phyloP scores from a whole-genome alignment of 2,888 invertebrate species.

The Nomada ruficornis region DNA sequence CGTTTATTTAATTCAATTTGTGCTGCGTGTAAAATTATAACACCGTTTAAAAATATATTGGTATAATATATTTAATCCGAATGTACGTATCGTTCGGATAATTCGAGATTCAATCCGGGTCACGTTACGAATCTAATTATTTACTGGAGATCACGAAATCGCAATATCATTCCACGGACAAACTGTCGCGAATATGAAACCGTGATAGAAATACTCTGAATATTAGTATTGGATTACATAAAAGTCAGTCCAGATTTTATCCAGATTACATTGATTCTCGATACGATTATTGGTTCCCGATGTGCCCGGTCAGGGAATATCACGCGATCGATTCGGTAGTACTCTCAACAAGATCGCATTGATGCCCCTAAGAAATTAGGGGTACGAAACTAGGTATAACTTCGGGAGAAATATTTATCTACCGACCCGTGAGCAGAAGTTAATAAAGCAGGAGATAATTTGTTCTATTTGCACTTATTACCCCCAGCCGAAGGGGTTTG shows the following conservation, averaged over 20 bases:
- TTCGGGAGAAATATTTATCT: not conserved
- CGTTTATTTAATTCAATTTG: too few species aligned
- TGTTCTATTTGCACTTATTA: too few species aligned
- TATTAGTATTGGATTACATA: slow-evolving; percentile 42
- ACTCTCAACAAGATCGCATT: not conserved
- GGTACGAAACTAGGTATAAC: not conserved
- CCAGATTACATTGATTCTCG: slow-evolving; percentile 15
- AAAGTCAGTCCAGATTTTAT: not conserved
- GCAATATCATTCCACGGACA: not conserved
- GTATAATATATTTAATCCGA: slow-evolving; percentile 15
- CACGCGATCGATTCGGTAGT: not conserved
- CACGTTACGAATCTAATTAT: slow-evolving; percentile 27
- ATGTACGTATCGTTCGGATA: slow-evolving; percentile 31
- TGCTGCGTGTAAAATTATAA: not conserved
- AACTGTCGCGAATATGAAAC: not conserved
- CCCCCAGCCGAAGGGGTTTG: too few species aligned
- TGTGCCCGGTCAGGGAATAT: not conserved
- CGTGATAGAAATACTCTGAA: not conserved
- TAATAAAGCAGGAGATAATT: too few species aligned
- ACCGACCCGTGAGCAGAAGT: not conserved
- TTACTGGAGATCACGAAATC: too few species aligned
- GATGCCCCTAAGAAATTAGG: slow-evolving; percentile 6
- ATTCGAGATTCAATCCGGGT: slow-evolving; percentile 29
- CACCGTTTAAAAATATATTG: not conserved
- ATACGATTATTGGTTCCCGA: slow-evolving; percentile 25